Base-by-base conservation (phyloP, 2,888 invertebrate species). In the Oscheius onirici region DNA sequence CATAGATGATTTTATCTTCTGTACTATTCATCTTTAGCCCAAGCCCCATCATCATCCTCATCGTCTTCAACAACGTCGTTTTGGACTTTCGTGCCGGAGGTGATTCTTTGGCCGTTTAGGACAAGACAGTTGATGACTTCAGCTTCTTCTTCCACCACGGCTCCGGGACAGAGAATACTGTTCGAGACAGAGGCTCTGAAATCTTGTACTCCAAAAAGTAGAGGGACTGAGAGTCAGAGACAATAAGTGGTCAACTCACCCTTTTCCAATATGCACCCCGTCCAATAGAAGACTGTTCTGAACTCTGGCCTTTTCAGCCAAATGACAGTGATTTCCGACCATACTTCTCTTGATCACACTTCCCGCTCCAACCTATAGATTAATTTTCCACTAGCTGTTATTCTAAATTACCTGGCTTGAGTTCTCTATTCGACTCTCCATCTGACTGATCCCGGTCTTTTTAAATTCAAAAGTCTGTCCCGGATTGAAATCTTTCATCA, bases 91-190 rank as follows among this genome's bases (percentile, higher is more conserved):
- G 69, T 65, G 83, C 86, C 86, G 20, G 87, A 79, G 26, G 78
- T 70, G 13, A 89, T 80, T 66, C 75, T 85, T 75, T 88, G 88
- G 34, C 84, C 85, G 28, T 81, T 84, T 0, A 73, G 66, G 0
- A 84, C 73, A 20, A 84, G 80, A 58, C 81, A 82, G 55, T 84
- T 81, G n/a, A 67, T 77, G 11, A 85, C 68, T 28, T 81, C 78
- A 1, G 77, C 78, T 24, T 78, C 74, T 10, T 84, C 81, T 44
- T 80, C 83, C n/a, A 84, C 73, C 52, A 75, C 72, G 13, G 68
- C 79, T 46, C 78, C 77, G 41, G 76, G 74, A 51, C 82, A 80
- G 10, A 85, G 44, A 26, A 85, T 83, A 2, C 77, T 82, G 52
- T 81, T 79, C 15, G 68, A 77, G 11, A 85, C 65, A 5, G 67